Evolutionary conservation across 35 echinoderm and acorn worm species (phyloP).

Genomic region (Strongylocentrotus purpuratus): DNA sequence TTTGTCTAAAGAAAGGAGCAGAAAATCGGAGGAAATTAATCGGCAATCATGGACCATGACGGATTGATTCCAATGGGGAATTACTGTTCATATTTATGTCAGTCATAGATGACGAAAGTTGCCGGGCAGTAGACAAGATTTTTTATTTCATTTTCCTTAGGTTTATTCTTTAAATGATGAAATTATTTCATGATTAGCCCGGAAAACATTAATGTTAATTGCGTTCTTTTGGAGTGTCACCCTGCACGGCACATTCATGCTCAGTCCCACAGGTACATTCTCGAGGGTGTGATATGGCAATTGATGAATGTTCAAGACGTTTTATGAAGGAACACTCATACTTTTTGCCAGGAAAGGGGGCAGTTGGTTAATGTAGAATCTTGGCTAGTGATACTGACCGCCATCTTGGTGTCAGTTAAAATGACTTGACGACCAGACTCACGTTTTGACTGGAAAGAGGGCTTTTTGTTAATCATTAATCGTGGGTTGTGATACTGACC

Average conservation of each 20-base stretch:
- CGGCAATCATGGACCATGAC: not conserved
- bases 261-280: too few species aligned
- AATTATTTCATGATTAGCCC: not conserved
- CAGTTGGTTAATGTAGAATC: too few species aligned
- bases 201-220: not conserved
- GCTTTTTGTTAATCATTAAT: not conserved
- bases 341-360: too few species aligned
- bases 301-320: not conserved
- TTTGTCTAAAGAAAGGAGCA: too few species aligned
- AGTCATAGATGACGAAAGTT: not conserved
- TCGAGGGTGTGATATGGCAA: not conserved
- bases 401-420: too few species aligned
- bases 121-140: not conserved
- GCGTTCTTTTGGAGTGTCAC: not conserved
- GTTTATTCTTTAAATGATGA: not conserved
- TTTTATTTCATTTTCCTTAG: not conserved
- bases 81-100: not conserved
- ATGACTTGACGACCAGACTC: not conserved
- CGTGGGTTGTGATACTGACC: not conserved
- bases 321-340: not conserved
- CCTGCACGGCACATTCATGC: not conserved
- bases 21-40: too few species aligned
- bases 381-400: too few species aligned
- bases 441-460: not conserved
- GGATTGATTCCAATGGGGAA: not conserved